A percentile compares a stretch with the other conserved stretches of the same genome.
Conservation (phyloP, 2,888 invertebrate genomes). For the Plemyria rubiginata region DNA sequence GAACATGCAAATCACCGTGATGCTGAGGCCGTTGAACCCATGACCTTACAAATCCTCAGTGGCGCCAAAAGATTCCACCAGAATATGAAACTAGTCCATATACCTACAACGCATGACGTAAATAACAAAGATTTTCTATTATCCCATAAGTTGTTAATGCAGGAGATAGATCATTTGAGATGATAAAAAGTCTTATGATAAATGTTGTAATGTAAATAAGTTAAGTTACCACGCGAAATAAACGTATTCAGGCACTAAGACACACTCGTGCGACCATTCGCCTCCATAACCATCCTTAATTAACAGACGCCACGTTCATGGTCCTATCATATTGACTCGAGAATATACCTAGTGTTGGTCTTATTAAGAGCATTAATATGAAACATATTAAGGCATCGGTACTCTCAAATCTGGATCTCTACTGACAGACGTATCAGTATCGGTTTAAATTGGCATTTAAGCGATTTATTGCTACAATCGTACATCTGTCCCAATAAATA, state of each 20-base stretch:
- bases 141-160: too few relatives aligned
- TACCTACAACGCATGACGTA: slow-evolving; percentile 9
- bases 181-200: too few relatives aligned
- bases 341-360: slow-evolving; percentile 25
- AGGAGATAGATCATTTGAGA: too few relatives aligned
- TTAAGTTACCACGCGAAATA: slow-evolving; percentile 47
- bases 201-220: not conserved
- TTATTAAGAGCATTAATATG: slow-evolving; percentile 22
- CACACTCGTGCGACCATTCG: slow-evolving; percentile 37
- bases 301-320: slow-evolving; percentile 37
- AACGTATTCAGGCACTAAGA: slow-evolving; percentile 47
- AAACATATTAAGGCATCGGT: slow-evolving; percentile 34
- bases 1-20: slow-evolving; percentile 71
- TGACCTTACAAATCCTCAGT: slow-evolving; percentile 48
- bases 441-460: not conserved
- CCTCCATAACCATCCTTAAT: slow-evolving; percentile 37
- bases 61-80: slow-evolving; percentile 4
- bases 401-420: slow-evolving; percentile 13
- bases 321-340: slow-evolving; percentile 30
- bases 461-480: not conserved
- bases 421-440: not conserved
- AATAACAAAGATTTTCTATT: slow-evolving; percentile 29
- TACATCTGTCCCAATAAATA: too few relatives aligned
- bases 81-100: slow-evolving; percentile 6
- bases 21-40: slow-evolving; percentile 64